Conservation (phyloP, 2,113 vertebrate genomes). For the Elephantulus edwardii region DNA sequence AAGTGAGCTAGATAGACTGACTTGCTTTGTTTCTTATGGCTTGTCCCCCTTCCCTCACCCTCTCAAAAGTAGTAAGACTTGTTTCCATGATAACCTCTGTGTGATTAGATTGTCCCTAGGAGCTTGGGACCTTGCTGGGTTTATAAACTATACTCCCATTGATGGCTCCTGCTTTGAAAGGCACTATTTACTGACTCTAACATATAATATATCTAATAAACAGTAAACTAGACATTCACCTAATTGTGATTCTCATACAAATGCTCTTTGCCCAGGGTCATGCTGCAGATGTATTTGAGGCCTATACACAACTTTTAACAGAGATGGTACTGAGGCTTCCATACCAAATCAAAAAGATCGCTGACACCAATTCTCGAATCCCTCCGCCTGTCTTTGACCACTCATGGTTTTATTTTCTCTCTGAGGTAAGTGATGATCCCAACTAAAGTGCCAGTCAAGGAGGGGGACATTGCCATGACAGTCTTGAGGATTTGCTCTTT, state of each 20-base stretch:
- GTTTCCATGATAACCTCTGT: neutral
- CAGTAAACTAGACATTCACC: neutral
- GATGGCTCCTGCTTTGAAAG: neutral
- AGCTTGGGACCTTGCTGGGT: neutral
- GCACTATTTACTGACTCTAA: neutral
- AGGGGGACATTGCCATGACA: neutral
- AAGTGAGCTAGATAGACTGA: no score
- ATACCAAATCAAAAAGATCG: conserved; percentile 99
- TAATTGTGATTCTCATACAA: neutral
- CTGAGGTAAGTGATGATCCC: conserved; percentile 87
- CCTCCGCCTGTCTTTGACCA: conserved; percentile 97
- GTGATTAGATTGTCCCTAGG: neutral
- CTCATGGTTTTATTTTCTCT: conserved; percentile 98
- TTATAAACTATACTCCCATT: neutral
- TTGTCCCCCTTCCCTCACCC: no score
- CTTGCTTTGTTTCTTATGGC: no score
- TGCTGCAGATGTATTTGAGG: conserved; percentile 98
- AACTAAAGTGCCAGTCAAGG: no score
- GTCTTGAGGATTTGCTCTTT: neutral
- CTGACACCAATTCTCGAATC: conserved; percentile 95
- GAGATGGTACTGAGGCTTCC: conserved; percentile 98
- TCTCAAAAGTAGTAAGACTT: neutral
- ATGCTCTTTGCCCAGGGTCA: conserved; percentile 88
- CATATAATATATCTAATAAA: accelerated
- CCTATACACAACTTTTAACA: conserved; percentile 97